Percentiles rank a stretch among this genome's conserved stretches.
Evolutionary conservation across 2,113 vertebrate genomes (phyloP).

Genomic region (Antechinus stuartii): DNA sequence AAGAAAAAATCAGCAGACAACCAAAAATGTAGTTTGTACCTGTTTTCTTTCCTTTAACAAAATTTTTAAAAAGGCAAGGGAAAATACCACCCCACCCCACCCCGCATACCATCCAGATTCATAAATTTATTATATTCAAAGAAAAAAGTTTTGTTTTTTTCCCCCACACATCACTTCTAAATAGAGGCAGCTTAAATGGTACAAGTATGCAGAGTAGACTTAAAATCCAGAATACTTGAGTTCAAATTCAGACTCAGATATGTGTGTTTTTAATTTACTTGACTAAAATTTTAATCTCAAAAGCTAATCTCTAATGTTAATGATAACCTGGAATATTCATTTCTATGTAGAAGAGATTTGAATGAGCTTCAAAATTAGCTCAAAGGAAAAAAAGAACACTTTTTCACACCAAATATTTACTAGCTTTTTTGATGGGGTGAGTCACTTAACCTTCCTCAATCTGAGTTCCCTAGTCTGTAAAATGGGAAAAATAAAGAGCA

Average conservation of each 20-base stretch:
- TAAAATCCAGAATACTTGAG: not conserved
- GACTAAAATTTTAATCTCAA: not conserved
- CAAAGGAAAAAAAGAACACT: not conserved
- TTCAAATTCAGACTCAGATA: not conserved
- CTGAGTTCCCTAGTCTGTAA: not conserved
- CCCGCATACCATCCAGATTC: not conserved
- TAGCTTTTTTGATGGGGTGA: not conserved
- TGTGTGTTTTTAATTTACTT: not conserved
- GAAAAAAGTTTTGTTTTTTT: not conserved
- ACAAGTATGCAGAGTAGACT: not conserved
- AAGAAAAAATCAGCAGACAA: not conserved
- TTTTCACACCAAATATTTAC: not conserved
- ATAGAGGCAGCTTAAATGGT: not conserved
- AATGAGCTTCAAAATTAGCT: not conserved
- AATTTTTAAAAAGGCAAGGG: not conserved
- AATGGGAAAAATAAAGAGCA: not conserved
- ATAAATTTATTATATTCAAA: not conserved
- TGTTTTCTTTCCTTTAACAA: not conserved
- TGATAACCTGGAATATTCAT: not conserved
- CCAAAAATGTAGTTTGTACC: not conserved
- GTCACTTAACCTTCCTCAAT: not conserved
- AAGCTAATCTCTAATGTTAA: not conserved
- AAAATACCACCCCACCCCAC: too few relatives aligned
- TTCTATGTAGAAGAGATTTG: not conserved
- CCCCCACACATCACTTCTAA: not conserved